Evolutionary conservation across 92 coral and sea anemone genomes (phyloP), one percentile per base, ranked within the genome.

Genomic region (Palythoa grandiflora): DNA sequence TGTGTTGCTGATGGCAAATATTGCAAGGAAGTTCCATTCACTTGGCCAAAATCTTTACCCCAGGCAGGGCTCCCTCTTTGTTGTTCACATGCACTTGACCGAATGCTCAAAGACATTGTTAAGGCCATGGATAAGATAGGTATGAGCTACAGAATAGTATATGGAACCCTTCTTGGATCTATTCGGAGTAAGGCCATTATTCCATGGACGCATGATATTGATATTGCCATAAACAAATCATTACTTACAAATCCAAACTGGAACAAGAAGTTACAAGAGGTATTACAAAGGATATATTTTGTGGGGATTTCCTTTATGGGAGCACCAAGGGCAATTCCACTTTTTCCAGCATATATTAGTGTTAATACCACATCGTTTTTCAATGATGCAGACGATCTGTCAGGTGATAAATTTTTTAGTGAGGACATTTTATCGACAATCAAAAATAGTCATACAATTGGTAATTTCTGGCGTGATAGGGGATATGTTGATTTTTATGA

Each of bases 141-240:
- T 17, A 15, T 92, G 53, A 77, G 89, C 36, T 83, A 94, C 63
- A 77, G 90, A 12, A 59, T 94, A n/a, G 55, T 92, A 13, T 94
- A 78, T 90, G 94, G 96, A 5, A 94, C 96, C 6, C 90, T 94
- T 15, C 83, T 92, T 73, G 96, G 96, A 3, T 93, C 92, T 16
- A 79, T 89, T 35, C 89, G 96, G 39, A 94, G 86, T 50, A 84
- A 88, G 68, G 85, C 96, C n/a, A 92, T 94, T 6, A 94, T 94
- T 48, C 96, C 96, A 12, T 94, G 94, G 90, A 88, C 96, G 1
- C 86, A 77, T 68, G 96, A 94, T 47, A 71, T 90, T 12, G 96
- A 94, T 48, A 68, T 94, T 47, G 91, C 93, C 12, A 13, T 92
- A 39, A 68, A 85, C 54, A 68, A 47, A 52, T 59, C 80, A n/a